Percentiles rank a stretch among this genome's conserved stretches.
phyloP scores from a whole-genome alignment of 2,113 vertebrate genomes.

The Erythrocebus patas region DNA sequence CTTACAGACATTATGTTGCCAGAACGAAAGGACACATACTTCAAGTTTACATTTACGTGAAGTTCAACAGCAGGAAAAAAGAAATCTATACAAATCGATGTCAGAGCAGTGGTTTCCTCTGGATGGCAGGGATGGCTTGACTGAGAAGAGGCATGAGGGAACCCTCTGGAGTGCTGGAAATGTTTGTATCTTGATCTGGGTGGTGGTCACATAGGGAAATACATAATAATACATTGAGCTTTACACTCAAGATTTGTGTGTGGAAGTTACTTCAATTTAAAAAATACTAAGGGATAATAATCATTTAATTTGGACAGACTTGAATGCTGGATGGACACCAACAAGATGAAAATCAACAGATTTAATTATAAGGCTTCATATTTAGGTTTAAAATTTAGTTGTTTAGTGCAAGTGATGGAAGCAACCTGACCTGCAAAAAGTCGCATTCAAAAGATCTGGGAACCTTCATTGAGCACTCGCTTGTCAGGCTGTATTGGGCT shows the following conservation, averaged over 20 bases:
- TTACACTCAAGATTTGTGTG: background rate
- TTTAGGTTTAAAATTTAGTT: background rate
- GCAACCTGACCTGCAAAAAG: background rate
- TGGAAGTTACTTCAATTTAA: background rate
- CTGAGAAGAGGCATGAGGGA: background rate
- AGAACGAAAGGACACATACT: background rate
- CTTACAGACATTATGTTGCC: background rate
- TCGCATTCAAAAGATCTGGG: background rate
- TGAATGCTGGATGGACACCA: background rate
- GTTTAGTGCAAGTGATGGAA: background rate
- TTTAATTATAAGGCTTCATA: background rate
- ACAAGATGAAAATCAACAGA: background rate
- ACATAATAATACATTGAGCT: background rate
- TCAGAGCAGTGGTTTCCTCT: background rate
- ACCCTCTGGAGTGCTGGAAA: background rate
- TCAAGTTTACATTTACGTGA: background rate
- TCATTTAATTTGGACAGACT: background rate
- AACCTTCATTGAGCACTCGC: background rate
- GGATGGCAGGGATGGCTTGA: background rate
- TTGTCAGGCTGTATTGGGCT: background rate
- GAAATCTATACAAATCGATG: background rate
- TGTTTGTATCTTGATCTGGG: background rate
- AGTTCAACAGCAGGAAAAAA: background rate
- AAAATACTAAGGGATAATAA: background rate
- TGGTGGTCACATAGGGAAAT: background rate